Evolutionary conservation across 2,797 vertebrate species (phyloP), one percentile per base, ranked within the genome.

Genomic region (Alca torda): DNA sequence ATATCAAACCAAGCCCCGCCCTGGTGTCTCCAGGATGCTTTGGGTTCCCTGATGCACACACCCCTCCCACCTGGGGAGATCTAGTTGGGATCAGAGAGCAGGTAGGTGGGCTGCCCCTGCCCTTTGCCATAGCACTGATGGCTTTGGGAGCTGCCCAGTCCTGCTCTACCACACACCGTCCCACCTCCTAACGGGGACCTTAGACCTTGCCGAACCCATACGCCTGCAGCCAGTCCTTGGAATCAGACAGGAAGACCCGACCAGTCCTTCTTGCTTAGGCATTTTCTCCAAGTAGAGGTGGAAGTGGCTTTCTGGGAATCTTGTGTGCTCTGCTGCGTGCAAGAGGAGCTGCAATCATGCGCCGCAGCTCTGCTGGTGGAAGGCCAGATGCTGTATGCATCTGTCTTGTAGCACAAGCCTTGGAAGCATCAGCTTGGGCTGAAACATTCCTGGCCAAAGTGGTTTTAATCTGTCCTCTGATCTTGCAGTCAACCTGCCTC

Each of bases 291-390:
- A 26, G 26, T 50, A 9, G 7, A 70, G n/a, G 13, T 84, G 17
- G 26, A 77, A 90, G 3, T 50, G n/a, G 16, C 21, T 82, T 84
- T 57, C 63, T 76, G 51, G 33, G 46, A 43, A 60, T 72, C 45
- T 46, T 28, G 15, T 76, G 18, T 2, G 0, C 20, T 67, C 41
- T 48, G 50, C 20, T 26, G 50, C 24, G 20, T 4, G 1, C 6
- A n/a, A 37, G 28, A 37, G 25, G 68, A 90, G 8, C 15, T 48
- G 21, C 8, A 39, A 23, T 3, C 30, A 5, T 0, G 0, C 1
- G 8, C 21, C 46, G 23, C 33, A 67, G 35, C 7, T 78, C 54
- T 82, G 31, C 31, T 78, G 48, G 43, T 67, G 26, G 51, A 89
- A 81, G 19, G 60, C 57, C 0, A 0, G 39, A 30, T 16, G 50